Evolutionary conservation across 2,888 invertebrate genomes (phyloP).

Genomic region (Leptarthrus brevirostris): DNA sequence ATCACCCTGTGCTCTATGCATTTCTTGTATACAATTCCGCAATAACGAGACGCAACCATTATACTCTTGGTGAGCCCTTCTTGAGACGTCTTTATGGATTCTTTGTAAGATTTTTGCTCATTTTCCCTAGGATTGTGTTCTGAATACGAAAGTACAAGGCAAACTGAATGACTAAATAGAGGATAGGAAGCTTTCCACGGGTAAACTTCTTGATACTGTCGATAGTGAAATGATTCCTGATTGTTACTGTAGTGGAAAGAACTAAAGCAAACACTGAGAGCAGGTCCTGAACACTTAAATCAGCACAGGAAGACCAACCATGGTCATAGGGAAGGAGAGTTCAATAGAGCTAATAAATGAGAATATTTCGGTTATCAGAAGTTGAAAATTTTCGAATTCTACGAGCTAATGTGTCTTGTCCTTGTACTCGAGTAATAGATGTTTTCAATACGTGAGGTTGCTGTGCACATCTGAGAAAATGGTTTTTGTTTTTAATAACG

Average conservation of each 20-base stretch:
- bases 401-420: not conserved
- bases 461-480: no score
- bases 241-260: not conserved
- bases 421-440: no score
- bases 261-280: not conserved
- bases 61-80: slow-evolving; percentile 3
- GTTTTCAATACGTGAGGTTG: no score
- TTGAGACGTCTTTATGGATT: slow-evolving; percentile 12
- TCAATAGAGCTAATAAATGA: not conserved
- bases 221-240: slow-evolving; percentile 6
- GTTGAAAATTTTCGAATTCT: not conserved
- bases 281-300: not conserved
- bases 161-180: slow-evolving; percentile 1
- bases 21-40: not conserved
- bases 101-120: not conserved
- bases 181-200: not conserved
- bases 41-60: slow-evolving; percentile 4
- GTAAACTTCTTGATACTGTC: not conserved
- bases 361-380: not conserved
- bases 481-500: no score
- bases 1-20: not conserved
- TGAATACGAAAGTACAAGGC: not conserved
- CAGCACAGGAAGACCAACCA: no score
- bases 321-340: not conserved
- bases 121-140: not conserved